Conservation (phyloP, 2,797 vertebrate species). For the Dendrocincla fuliginosa region DNA sequence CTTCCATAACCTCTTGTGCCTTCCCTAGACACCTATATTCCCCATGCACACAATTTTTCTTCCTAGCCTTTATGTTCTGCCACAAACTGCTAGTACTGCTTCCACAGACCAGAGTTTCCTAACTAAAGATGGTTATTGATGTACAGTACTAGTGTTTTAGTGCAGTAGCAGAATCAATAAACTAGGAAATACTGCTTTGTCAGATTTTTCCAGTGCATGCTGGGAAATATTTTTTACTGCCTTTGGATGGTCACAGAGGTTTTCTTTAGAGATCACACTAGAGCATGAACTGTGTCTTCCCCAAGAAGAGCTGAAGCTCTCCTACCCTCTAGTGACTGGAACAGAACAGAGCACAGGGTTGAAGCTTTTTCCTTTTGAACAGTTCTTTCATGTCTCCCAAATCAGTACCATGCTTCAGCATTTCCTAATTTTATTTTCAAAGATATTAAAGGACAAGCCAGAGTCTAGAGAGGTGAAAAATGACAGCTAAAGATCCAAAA, state of each 20-base stretch:
- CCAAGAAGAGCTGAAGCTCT: constrained; percentile 78
- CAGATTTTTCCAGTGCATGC: constrained; percentile 75
- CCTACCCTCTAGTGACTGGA: constrained; percentile 90
- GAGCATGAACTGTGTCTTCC: constrained; percentile 44
- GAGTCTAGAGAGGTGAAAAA: background rate
- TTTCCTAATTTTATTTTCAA: constrained; percentile 8
- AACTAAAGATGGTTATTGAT: constrained; percentile 88
- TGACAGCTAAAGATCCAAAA: background rate
- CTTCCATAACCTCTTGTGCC: constrained; percentile 76
- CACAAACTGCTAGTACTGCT: constrained; percentile 75
- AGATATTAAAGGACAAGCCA: background rate
- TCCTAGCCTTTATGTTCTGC: constrained; percentile 78
- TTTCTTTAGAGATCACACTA: constrained; percentile 60
- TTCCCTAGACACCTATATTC: constrained; percentile 77
- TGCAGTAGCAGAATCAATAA: constrained; percentile 83
- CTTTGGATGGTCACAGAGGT: constrained; percentile 69
- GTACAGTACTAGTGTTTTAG: constrained; percentile 80
- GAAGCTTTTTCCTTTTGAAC: background rate
- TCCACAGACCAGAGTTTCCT: constrained; percentile 79
- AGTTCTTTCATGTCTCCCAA: background rate
- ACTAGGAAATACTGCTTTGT: constrained; percentile 84
- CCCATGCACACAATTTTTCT: constrained; percentile 81
- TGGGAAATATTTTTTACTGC: constrained; percentile 81
- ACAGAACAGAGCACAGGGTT: constrained; percentile 66
- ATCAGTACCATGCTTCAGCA: background rate